phyloP scores from a whole-genome alignment of 2,888 invertebrate species.

The Phengaris alcon region DNA sequence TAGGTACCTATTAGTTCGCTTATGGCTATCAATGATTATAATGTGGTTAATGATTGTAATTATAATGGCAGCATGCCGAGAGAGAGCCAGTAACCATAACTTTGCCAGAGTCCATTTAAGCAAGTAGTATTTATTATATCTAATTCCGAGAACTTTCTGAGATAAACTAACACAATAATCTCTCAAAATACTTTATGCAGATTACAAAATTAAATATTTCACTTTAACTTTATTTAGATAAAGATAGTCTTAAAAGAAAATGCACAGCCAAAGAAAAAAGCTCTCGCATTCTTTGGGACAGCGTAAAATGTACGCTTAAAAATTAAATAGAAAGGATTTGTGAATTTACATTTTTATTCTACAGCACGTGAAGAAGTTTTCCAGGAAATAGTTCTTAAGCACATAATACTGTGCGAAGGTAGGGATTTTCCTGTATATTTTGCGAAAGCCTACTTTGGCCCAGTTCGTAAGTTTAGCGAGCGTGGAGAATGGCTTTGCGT shows the following conservation, averaged over 20 bases:
- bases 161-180: background rate
- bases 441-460: constrained; percentile 74
- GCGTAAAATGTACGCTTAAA: constrained; percentile 29
- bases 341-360: constrained; percentile 62
- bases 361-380: constrained; percentile 53
- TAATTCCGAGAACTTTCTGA: background rate
- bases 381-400: constrained; percentile 68
- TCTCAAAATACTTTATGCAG: background rate
- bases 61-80: background rate
- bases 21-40: background rate
- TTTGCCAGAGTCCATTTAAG: background rate
- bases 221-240: background rate
- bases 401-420: constrained; percentile 60
- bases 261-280: background rate
- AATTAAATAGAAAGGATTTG: constrained; percentile 45
- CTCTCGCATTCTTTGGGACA: constrained; percentile 9
- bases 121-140: background rate
- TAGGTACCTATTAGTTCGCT: background rate
- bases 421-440: constrained; percentile 64
- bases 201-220: background rate
- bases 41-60: background rate
- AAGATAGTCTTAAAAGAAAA: background rate
- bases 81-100: background rate
- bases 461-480: constrained; percentile 72
- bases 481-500: constrained; percentile 69